These are phyloP conservation scores for Acanthurus lineatus DNA, from an alignment of 2,797 vertebrate genomes.

Conservation along the genomic window DNA sequence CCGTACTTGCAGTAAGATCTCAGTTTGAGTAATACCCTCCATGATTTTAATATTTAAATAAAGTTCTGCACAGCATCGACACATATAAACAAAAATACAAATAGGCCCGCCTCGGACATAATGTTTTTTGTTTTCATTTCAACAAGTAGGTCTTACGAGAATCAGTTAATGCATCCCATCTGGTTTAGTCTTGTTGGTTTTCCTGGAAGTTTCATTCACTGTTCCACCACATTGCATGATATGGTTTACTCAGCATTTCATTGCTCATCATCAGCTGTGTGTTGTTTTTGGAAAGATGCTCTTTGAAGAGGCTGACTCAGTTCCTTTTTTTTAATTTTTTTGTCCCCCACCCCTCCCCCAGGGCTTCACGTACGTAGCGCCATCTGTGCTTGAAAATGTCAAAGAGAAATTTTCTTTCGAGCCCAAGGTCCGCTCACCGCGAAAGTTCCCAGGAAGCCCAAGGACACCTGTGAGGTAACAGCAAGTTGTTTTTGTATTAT, in stretches of 20 bases:
- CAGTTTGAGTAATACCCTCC: not conserved
- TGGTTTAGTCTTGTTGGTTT: slow-evolving; percentile 69
- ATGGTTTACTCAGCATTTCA: slow-evolving; percentile 69
- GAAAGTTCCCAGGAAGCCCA: slow-evolving; percentile 96
- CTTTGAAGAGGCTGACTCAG: slow-evolving; percentile 65
- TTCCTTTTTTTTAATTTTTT: slow-evolving; percentile 30
- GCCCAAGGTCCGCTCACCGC: slow-evolving; percentile 96
- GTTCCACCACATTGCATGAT: slow-evolving; percentile 78
- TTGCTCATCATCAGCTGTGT: slow-evolving; percentile 80
- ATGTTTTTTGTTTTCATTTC: slow-evolving; percentile 44
- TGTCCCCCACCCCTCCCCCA: slow-evolving; percentile 66
- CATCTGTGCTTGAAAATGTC: slow-evolving; percentile 97
- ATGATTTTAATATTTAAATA: not conserved
- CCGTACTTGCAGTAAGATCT: not conserved
- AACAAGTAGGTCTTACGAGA: slow-evolving; percentile 74
- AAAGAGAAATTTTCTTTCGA: slow-evolving; percentile 97
- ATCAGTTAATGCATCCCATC: slow-evolving; percentile 78
- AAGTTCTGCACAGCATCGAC: not conserved
- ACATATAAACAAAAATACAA: slow-evolving; percentile 29
- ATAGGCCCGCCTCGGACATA: slow-evolving; percentile 33
- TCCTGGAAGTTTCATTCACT: slow-evolving; percentile 79
- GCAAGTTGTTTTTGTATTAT: slow-evolving; percentile 45
- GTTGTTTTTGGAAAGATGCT: slow-evolving; percentile 68
- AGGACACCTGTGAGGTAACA: slow-evolving; percentile 95
- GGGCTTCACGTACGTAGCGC: slow-evolving; percentile 98